Evolutionary conservation across 1,140 invertebrate genomes (phyloP), one percentile per base, ranked within the genome.

Genomic region (Choristoneura fumiferana): DNA sequence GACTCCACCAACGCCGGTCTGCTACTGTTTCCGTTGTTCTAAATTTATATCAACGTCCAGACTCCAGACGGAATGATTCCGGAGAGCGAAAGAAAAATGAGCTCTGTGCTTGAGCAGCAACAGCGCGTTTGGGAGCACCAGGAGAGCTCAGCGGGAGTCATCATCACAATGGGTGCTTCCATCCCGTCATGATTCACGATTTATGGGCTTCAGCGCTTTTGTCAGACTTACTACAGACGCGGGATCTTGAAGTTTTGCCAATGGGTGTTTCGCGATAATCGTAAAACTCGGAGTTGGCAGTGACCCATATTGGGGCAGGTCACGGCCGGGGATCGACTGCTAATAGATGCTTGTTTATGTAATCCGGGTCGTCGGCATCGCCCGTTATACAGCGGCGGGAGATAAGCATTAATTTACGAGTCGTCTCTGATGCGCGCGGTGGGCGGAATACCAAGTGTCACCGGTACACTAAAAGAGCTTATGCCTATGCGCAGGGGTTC

Each of bases 241-340:
- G 62, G 65, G 70, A 74, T 76, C 75, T 87, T 87, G 84, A 87
- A 79, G 80, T 87, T 81, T 84, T 87, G 84, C 84, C 84, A 87
- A 87, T 84, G 68, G 62, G 67, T 67, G 72, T 83, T 81, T 84
- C 65, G 73, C 65, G 72, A 83, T 84, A 74, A 84, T 87, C 84
- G 80, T 87, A 85, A 87, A 85, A 82, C 81, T 69, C 54, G 55
- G 45, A 60, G 77, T 60, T 73, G 82, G 70, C 82, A 83, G 72
- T 85, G 82, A 83, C 81, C 82, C 69, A 78, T 76, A 76, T 84
- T 76, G 76, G 57, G 72, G 68, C 60, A 78, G 82, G 84, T 85
- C 78, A 84, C 49, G 82, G 84, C 45, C 80, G 59, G 59, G n/a
- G 63, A 58, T 71, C 57, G 59, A 73, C 65, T 66, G 66, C 61